A percentile compares a stretch with the other conserved stretches of the same genome.
These are phyloP conservation scores for Gerris buenoi DNA, from an alignment of 1,140 invertebrate genomes.

Conservation along the genomic window DNA sequence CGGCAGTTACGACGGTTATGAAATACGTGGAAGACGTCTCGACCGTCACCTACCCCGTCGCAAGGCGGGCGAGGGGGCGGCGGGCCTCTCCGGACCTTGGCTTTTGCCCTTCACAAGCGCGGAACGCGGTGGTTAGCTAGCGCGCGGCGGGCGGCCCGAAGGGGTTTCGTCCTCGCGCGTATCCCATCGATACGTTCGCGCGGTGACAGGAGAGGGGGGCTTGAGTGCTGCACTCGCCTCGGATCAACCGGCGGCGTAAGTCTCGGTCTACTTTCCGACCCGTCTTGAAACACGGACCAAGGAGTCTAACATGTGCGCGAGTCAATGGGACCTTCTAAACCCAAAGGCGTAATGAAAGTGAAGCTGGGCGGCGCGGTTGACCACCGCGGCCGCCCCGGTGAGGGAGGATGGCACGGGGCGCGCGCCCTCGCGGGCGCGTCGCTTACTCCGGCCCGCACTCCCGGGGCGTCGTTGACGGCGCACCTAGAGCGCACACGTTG, in stretches of 20 bases:
- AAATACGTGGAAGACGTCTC: no score
- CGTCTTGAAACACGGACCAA: constrained; percentile 91
- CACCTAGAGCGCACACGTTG: constrained; percentile 55
- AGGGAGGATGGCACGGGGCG: neutral
- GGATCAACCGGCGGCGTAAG: constrained; percentile 37
- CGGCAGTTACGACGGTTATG: no score
- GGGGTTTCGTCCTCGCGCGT: no score
- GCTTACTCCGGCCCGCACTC: no score
- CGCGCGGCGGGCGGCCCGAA: neutral
- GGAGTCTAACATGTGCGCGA: constrained; percentile 73
- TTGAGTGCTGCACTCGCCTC: constrained; percentile 9
- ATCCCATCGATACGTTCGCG: no score
- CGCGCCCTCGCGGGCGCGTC: neutral
- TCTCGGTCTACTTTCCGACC: constrained; percentile 52
- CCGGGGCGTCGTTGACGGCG: constrained; percentile 27
- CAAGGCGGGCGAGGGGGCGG: no score
- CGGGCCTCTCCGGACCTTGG: no score
- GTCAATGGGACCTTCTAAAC: constrained; percentile 53
- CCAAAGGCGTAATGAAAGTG: constrained; percentile 17
- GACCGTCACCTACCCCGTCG: no score
- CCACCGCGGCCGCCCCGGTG: constrained; percentile 30
- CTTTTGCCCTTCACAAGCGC: neutral
- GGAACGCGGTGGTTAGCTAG: neutral
- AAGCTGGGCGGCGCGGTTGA: constrained; percentile 26
- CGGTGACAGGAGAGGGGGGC: no score